Conservation (phyloP, 2,113 vertebrate species). For the Ceyx cyanopectus region DNA sequence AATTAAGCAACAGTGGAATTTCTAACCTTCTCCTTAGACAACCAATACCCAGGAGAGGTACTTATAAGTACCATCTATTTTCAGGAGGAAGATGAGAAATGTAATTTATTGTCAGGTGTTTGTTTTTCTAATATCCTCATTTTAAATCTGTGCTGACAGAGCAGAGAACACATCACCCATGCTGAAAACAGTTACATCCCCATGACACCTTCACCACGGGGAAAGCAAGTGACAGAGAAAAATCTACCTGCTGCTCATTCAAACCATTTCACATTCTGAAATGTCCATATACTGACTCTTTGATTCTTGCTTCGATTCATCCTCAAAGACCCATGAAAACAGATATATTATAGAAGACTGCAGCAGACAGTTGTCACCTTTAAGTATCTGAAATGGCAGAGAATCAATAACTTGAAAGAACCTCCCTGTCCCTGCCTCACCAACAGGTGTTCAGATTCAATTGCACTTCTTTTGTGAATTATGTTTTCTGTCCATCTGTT, state of each 20-base stretch:
- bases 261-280: background rate
- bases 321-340: constrained; percentile 21
- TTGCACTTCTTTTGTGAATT: constrained; percentile 52
- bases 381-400: constrained; percentile 55
- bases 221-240: background rate
- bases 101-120: background rate
- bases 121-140: background rate
- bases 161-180: background rate
- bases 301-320: background rate
- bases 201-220: background rate
- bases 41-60: background rate
- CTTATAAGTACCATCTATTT: background rate
- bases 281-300: background rate
- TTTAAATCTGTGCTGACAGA: background rate
- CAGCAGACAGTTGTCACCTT: constrained; percentile 41
- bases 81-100: constrained; percentile 14
- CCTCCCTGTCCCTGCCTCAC: constrained; percentile 40
- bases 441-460: constrained; percentile 47
- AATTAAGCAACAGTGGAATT: background rate
- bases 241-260: background rate
- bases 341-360: background rate
- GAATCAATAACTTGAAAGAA: constrained; percentile 37
- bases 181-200: background rate
- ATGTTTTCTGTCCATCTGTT: constrained; percentile 26
- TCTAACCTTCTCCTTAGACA: background rate